Percentiles rank a stretch among this genome's conserved stretches.
These are phyloP conservation scores for Ctenoplectra terminalis DNA, from an alignment of 1,140 invertebrate species.

Conservation along the genomic window DNA sequence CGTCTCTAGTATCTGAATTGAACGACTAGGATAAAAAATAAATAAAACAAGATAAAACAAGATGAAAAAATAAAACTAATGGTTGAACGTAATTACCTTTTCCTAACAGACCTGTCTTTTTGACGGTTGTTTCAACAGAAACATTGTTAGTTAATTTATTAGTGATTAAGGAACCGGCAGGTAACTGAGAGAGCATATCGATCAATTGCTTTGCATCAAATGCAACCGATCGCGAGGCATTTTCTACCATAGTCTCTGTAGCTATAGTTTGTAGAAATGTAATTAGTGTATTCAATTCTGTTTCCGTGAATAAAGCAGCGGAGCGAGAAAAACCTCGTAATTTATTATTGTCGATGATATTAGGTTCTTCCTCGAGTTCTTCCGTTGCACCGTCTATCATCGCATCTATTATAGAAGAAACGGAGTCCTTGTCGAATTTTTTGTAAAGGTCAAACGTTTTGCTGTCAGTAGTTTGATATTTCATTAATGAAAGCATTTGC, in stretches of 20 bases:
- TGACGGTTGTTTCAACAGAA: conserved; percentile 69
- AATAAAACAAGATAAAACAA: not conserved
- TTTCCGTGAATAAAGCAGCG: conserved; percentile 87
- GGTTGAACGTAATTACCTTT: conserved; percentile 71
- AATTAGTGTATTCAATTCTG: conserved; percentile 87
- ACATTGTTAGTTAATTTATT: conserved; percentile 71
- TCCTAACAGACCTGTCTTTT: conserved; percentile 72
- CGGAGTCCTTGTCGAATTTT: conserved; percentile 90
- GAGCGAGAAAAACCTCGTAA: conserved; percentile 85
- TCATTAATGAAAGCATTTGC: conserved; percentile 93
- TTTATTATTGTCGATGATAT: conserved; percentile 84
- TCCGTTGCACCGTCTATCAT: conserved; percentile 86
- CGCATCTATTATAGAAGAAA: conserved; percentile 89
- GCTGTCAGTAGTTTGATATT: conserved; percentile 90
- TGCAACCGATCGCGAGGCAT: conserved; percentile 18
- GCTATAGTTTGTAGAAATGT: conserved; percentile 80
- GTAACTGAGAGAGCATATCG: conserved; percentile 77
- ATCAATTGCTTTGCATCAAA: conserved; percentile 74
- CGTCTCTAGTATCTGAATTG: not conserved
- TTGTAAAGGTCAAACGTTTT: conserved; percentile 89
- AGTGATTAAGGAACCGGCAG: conserved; percentile 62
- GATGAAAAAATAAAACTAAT: not conserved
- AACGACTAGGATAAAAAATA: not conserved
- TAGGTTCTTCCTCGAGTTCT: conserved; percentile 83
- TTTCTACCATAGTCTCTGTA: conserved; percentile 54